Conservation (phyloP, 2,113 vertebrate species). For the Reinhardtius hippoglossoides region DNA sequence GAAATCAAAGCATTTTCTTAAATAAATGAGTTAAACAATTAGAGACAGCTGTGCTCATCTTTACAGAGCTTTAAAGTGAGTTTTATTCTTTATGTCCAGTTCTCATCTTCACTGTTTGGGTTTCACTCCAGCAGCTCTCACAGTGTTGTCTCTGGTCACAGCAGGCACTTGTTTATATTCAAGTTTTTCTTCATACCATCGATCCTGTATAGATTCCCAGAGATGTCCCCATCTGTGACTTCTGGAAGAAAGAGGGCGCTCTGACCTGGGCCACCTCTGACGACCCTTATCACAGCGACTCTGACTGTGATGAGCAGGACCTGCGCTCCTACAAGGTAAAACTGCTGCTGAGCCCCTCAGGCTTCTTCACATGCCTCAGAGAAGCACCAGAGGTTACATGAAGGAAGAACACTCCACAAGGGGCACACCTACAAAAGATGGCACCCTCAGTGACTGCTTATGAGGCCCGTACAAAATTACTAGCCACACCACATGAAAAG, state of each 20-base stretch:
- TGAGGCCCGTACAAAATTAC: constrained; percentile 11
- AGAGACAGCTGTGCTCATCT: no score
- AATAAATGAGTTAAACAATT: no score
- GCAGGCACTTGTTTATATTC: not conserved
- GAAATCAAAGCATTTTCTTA: no score
- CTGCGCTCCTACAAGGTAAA: constrained; percentile 87
- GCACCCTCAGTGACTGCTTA: constrained; percentile 6
- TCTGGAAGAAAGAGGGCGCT: constrained; percentile 61
- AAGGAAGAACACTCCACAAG: not conserved
- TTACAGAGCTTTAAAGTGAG: no score
- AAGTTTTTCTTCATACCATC: not conserved
- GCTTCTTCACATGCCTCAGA: constrained; percentile 6
- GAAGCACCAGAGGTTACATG: not conserved
- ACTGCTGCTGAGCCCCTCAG: not conserved
- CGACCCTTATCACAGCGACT: constrained; percentile 85
- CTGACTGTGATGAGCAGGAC: constrained; percentile 80
- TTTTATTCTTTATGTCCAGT: not conserved
- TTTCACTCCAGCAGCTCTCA: not conserved
- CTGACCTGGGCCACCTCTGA: constrained; percentile 79
- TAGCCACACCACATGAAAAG: constrained; percentile 41
- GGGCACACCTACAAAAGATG: not conserved
- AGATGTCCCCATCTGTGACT: constrained; percentile 80
- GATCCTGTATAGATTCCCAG: constrained; percentile 55
- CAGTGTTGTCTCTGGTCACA: not conserved
- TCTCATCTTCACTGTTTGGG: not conserved